These are phyloP conservation scores for Tenthredo livida DNA, from an alignment of 2,888 invertebrate genomes.

Conservation along the genomic window DNA sequence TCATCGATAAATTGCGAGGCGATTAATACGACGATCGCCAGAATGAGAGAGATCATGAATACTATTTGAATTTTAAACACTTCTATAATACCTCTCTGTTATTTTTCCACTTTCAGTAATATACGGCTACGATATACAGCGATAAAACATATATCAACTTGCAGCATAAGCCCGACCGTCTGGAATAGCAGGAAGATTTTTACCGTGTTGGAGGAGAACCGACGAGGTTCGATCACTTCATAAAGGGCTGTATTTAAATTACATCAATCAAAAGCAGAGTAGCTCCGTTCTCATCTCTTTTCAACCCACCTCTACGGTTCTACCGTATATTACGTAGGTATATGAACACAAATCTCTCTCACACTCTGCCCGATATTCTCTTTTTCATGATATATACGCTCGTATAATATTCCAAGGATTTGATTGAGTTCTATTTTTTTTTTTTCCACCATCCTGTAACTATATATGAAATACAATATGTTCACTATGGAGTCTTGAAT, in stretches of 20 bases:
- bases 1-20: neutral
- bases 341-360: neutral
- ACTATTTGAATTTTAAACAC: neutral
- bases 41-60: neutral
- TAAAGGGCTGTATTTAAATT: slow-evolving; percentile 37
- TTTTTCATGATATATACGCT: neutral
- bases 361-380: neutral
- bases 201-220: neutral
- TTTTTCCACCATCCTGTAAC: neutral
- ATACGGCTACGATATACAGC: neutral
- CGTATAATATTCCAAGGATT: neutral
- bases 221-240: slow-evolving; percentile 22
- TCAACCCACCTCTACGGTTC: neutral
- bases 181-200: neutral
- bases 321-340: neutral
- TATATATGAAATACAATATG: neutral
- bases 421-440: neutral
- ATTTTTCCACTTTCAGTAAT: neutral
- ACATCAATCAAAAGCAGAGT: slow-evolving; percentile 20
- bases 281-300: neutral
- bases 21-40: neutral
- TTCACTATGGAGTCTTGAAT: neutral
- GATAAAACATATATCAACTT: neutral
- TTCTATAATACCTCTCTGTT: neutral
- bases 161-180: neutral